phyloP scores from a whole-genome alignment of 1,140 invertebrate species.

The Battus philenor region DNA sequence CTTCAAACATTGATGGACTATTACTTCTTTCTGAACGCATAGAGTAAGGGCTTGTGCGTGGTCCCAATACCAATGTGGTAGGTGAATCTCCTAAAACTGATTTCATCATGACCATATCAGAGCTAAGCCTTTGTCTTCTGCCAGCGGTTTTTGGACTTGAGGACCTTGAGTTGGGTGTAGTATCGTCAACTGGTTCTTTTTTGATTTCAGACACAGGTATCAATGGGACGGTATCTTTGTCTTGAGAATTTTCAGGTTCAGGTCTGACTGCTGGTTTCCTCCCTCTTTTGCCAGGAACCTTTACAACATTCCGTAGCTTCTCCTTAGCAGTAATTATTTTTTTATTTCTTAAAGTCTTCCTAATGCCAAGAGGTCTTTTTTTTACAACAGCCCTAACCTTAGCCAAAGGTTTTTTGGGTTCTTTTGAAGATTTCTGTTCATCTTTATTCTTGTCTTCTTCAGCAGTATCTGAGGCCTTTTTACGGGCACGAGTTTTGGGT shows the following conservation, averaged over 20 bases:
- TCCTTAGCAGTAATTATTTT: slow-evolving; percentile 55
- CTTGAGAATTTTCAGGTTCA: slow-evolving; percentile 42
- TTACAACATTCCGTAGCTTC: slow-evolving; percentile 51
- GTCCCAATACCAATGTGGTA: slow-evolving; percentile 50
- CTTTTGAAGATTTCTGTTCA: slow-evolving; percentile 63
- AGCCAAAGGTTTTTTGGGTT: slow-evolving; percentile 48
- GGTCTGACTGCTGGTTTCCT: slow-evolving; percentile 48
- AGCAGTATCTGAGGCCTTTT: slow-evolving; percentile 58
- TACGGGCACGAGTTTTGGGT: slow-evolving; percentile 65
- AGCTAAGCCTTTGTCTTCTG: slow-evolving; percentile 59
- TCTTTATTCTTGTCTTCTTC: slow-evolving; percentile 62
- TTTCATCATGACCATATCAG: slow-evolving; percentile 69
- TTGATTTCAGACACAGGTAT: slow-evolving; percentile 69
- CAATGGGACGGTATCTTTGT: slow-evolving; percentile 53
- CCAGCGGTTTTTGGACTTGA: slow-evolving; percentile 66
- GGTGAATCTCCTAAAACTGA: slow-evolving; percentile 58
- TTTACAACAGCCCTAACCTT: slow-evolving; percentile 59
- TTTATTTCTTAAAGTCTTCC: slow-evolving; percentile 64
- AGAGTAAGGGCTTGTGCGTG: slow-evolving; percentile 73
- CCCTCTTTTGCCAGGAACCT: slow-evolving; percentile 40
- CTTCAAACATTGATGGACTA: slow-evolving; percentile 62
- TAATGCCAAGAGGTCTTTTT: slow-evolving; percentile 62
- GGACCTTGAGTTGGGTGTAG: slow-evolving; percentile 58
- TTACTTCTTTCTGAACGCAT: slow-evolving; percentile 76
- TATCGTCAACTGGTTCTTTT: slow-evolving; percentile 61